These are phyloP conservation scores for Pardosa pseudoannulata DNA, from an alignment of 2,888 invertebrate genomes.

Conservation along the genomic window DNA sequence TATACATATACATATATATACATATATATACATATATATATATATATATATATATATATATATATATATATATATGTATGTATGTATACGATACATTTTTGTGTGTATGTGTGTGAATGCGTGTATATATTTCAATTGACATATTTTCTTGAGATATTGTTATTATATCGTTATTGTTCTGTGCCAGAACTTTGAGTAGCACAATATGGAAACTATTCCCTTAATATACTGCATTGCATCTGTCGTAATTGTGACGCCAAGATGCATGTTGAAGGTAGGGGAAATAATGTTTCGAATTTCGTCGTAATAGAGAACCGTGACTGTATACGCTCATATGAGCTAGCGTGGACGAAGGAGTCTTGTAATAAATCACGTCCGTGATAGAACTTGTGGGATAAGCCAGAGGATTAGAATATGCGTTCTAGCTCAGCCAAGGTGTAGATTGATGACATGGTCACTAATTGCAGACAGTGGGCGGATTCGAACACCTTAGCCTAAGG, in stretches of 20 bases:
- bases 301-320: not conserved
- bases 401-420: slow-evolving; percentile 57
- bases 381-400: slow-evolving; percentile 42
- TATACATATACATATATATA: no score
- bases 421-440: slow-evolving; percentile 33
- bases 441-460: slow-evolving; percentile 62
- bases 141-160: no score
- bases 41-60: no score
- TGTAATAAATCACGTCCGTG: slow-evolving; percentile 59
- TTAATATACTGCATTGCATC: no score
- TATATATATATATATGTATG: no score
- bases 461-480: slow-evolving; percentile 61
- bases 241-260: not conserved
- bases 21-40: no score
- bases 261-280: not conserved
- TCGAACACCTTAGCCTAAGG: slow-evolving; percentile 11
- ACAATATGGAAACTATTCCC: no score
- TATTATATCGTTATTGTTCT: no score
- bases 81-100: no score
- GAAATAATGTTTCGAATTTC: not conserved
- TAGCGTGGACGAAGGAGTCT: not conserved
- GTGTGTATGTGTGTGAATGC: no score
- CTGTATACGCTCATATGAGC: not conserved
- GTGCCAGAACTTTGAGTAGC: no score
- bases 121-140: no score